Evolutionary conservation across 2,113 vertebrate species (phyloP).

Genomic region (Pholis gunnellus): DNA sequence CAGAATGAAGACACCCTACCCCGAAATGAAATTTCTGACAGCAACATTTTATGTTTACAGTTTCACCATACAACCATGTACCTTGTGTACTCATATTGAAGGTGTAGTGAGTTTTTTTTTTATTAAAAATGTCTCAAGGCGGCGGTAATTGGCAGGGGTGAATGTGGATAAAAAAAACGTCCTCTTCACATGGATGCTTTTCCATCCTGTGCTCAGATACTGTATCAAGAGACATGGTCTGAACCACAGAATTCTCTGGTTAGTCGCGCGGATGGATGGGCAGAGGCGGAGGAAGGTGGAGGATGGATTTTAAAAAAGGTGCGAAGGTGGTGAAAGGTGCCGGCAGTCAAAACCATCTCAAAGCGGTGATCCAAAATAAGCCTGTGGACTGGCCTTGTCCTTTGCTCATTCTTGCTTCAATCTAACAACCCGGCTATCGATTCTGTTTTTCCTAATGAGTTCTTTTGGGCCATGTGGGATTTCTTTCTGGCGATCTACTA

Average conservation of each 20-base stretch:
- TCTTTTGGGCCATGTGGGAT: conserved; percentile 70
- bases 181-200: conserved; percentile 62
- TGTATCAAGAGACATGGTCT: conserved; percentile 60
- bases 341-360: conserved; percentile 66
- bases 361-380: conserved; percentile 62
- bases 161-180: conserved; percentile 61
- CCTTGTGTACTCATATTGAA: conserved; percentile 36
- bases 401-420: conserved; percentile 40
- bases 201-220: conserved; percentile 53
- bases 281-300: conserved; percentile 29
- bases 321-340: conserved; percentile 58
- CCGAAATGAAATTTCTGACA: conserved; percentile 23
- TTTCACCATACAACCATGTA: conserved; percentile 23
- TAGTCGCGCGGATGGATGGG: conserved; percentile 53
- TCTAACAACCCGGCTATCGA: conserved; percentile 69
- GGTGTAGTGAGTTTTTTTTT: conserved; percentile 8
- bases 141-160: conserved; percentile 40
- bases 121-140: conserved; percentile 54
- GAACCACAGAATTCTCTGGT: conserved; percentile 38
- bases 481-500: conserved; percentile 65
- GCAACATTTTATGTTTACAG: conserved; percentile 41
- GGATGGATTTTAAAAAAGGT: conserved; percentile 24
- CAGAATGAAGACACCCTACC: conserved; percentile 11
- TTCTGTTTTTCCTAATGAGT: conserved; percentile 76
- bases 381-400: conserved; percentile 44